These are phyloP conservation scores for Neosilurus hyrtlii DNA, from an alignment of 2,797 vertebrate genomes.

Conservation along the genomic window DNA sequence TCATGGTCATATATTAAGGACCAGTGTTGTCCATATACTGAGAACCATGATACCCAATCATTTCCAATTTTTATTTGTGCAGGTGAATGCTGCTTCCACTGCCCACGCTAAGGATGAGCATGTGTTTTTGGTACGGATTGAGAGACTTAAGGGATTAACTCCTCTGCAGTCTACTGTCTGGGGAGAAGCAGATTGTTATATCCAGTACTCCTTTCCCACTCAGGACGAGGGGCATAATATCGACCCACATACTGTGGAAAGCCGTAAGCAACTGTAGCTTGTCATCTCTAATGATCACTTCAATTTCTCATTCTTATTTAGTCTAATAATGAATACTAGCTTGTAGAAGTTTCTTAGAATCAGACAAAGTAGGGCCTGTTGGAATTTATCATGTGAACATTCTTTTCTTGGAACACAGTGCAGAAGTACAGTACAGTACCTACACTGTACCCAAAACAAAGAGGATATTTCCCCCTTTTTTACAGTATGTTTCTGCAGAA, in stretches of 20 bases:
- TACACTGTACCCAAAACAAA: neutral
- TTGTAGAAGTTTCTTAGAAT: neutral
- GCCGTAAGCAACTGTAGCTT: conserved; percentile 67
- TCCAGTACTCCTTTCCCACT: conserved; percentile 89
- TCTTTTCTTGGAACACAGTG: neutral
- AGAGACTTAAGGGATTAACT: conserved; percentile 80
- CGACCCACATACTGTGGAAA: conserved; percentile 67
- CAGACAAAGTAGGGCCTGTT: neutral
- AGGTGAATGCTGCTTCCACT: conserved; percentile 57
- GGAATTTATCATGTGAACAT: neutral
- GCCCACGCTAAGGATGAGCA: conserved; percentile 76
- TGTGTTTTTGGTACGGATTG: conserved; percentile 83
- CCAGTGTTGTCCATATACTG: neutral
- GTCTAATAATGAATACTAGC: neutral
- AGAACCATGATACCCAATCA: neutral
- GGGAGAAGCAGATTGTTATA: conserved; percentile 95
- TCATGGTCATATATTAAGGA: neutral
- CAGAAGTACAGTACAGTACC: too few relatives aligned
- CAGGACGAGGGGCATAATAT: conserved; percentile 62
- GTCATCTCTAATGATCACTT: neutral
- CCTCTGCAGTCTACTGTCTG: conserved; percentile 92
- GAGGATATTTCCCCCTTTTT: neutral
- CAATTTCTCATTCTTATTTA: neutral
- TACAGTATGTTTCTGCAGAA: neutral
- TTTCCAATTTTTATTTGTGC: conserved; percentile 42